Conservation (phyloP, 2,888 invertebrate genomes). For the Scrobipalpa atriplicella region DNA sequence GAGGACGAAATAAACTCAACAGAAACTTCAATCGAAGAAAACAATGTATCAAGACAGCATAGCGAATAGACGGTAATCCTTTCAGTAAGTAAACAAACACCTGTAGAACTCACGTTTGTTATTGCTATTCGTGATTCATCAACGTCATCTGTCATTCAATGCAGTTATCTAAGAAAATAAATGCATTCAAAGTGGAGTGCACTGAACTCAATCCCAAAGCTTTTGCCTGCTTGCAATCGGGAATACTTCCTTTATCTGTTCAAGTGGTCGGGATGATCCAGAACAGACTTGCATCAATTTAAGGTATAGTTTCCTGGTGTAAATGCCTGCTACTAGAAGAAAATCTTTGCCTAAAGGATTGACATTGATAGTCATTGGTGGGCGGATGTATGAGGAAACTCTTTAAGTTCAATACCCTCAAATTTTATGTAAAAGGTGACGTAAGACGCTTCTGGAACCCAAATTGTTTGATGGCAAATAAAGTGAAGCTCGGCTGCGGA, state of each 20-base stretch:
- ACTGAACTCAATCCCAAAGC: conserved; percentile 22
- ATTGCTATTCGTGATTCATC: neutral
- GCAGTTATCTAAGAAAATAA: conserved; percentile 23
- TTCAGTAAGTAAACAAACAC: conserved; percentile 13
- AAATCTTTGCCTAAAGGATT: neutral
- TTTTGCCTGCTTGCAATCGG: conserved; percentile 12
- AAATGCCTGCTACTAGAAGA: neutral
- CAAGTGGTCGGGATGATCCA: conserved; percentile 24
- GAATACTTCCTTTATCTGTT: conserved; percentile 23
- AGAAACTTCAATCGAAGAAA: neutral
- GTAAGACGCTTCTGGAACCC: conserved; percentile 18
- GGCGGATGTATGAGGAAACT: neutral
- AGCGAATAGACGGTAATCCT: neutral
- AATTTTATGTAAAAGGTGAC: conserved; percentile 3
- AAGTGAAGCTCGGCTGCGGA: conserved; percentile 10
- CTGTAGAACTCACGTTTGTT: neutral
- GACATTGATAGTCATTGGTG: conserved; percentile 10
- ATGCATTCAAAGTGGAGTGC: conserved; percentile 25
- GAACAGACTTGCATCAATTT: conserved; percentile 21
- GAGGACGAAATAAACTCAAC: neutral
- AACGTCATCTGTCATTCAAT: conserved; percentile 21
- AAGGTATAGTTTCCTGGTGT: conserved; percentile 13
- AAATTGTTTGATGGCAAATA: conserved; percentile 18
- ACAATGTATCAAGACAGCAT: neutral
- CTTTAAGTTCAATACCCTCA: conserved; percentile 19